Conservation (phyloP, 2,888 invertebrate species). For the Bellardia pandia region DNA sequence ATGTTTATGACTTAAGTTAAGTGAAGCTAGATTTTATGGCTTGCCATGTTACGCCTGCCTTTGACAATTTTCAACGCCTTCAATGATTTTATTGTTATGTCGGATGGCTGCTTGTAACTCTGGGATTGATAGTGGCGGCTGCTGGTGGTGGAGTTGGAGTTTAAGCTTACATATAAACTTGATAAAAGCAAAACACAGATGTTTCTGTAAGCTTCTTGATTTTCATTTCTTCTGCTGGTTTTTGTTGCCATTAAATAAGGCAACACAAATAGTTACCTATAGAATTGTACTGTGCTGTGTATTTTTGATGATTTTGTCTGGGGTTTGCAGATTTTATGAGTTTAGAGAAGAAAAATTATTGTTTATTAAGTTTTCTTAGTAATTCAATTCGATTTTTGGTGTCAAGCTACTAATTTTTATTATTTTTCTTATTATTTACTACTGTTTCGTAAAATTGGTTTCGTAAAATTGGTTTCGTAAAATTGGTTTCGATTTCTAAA, state of each 20-base stretch:
- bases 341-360: constrained; percentile 46
- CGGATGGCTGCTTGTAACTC: constrained; percentile 16
- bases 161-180: constrained; percentile 19
- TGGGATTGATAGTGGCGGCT: constrained; percentile 18
- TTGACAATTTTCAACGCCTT: constrained; percentile 73
- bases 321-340: constrained; percentile 30
- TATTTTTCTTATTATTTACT: constrained; percentile 24
- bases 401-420: constrained; percentile 31
- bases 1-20: constrained; percentile 62
- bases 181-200: constrained; percentile 19
- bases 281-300: too few species aligned
- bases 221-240: constrained; percentile 28
- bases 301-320: not conserved
- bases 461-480: constrained; percentile 53
- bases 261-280: too few species aligned
- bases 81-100: constrained; percentile 38
- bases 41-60: constrained; percentile 73
- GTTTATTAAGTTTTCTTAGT: constrained; percentile 51
- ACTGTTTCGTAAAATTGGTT: constrained; percentile 39
- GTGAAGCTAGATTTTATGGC: constrained; percentile 39
- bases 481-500: constrained; percentile 59
- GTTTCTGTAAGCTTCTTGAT: constrained; percentile 32
- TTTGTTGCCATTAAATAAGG: not conserved
- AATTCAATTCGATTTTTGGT: constrained; percentile 6
- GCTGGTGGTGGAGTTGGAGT: constrained; percentile 9